A percentile compares a stretch with the other conserved stretches of the same genome.
phyloP scores from a whole-genome alignment of 2,797 vertebrate genomes.

The Forpus xanthops region DNA sequence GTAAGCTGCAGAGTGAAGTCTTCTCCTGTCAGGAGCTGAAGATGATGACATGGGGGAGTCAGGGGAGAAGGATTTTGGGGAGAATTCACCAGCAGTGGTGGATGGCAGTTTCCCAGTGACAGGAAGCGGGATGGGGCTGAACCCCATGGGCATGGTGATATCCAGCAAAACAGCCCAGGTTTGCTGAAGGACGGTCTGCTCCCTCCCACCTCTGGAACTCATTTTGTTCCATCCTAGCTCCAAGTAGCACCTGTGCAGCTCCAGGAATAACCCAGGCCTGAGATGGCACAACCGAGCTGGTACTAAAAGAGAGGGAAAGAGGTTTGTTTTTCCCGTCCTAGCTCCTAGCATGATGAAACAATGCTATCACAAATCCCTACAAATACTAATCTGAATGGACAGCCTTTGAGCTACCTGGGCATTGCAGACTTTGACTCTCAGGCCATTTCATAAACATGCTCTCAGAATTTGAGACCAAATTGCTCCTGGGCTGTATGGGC shows the following conservation, averaged over 20 bases:
- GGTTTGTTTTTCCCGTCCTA: not conserved
- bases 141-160: rapidly evolving
- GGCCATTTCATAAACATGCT: not conserved
- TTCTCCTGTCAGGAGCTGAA: not conserved
- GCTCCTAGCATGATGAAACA: not conserved
- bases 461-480: not conserved
- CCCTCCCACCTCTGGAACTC: not conserved
- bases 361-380: not conserved
- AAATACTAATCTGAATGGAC: not conserved
- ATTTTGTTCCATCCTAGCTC: not conserved
- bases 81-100: not conserved
- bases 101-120: not conserved
- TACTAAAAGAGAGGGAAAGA: not conserved
- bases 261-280: not conserved
- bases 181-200: not conserved
- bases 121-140: not conserved
- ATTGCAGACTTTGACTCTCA: not conserved
- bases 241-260: not conserved
- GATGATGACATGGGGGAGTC: not conserved
- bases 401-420: slow-evolving; percentile 1
- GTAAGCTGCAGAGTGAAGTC: not conserved
- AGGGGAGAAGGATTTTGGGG: not conserved
- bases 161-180: not conserved
- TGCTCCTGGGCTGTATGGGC: not conserved
- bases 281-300: not conserved